These are phyloP conservation scores for Caenorhabditis inopinata DNA, from an alignment of 1,140 invertebrate species.

Conservation along the genomic window DNA sequence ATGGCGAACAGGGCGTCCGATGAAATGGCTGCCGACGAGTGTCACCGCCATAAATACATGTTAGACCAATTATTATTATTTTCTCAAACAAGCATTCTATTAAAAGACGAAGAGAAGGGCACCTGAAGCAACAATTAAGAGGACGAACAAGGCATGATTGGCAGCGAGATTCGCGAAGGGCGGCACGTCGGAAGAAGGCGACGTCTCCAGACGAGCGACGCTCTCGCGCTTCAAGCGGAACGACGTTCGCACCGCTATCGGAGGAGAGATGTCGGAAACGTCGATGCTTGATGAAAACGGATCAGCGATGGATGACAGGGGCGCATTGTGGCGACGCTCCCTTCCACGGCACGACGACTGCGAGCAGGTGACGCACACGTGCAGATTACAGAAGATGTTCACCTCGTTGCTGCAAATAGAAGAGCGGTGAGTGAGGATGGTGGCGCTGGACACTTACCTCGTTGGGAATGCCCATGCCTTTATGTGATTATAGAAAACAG, in stretches of 20 bases:
- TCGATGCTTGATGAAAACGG: neutral
- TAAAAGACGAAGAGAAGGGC: neutral
- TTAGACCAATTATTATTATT: neutral
- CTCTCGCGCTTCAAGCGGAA: slow-evolving; percentile 36
- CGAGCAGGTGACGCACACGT: slow-evolving; percentile 40
- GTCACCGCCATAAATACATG: neutral
- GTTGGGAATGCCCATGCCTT: slow-evolving; percentile 66
- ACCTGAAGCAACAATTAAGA: slow-evolving; percentile 24
- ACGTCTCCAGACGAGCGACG: neutral
- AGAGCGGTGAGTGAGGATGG: neutral
- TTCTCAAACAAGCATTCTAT: neutral
- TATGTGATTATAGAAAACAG: slow-evolving; percentile 61
- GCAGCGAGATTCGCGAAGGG: neutral
- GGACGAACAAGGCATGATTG: neutral
- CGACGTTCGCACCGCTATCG: slow-evolving; percentile 29
- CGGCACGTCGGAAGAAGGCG: neutral
- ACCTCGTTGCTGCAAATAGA: slow-evolving; percentile 52
- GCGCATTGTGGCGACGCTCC: neutral
- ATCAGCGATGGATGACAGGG: neutral
- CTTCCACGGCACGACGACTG: slow-evolving; percentile 15
- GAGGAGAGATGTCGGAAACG: neutral
- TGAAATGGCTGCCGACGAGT: too few species aligned
- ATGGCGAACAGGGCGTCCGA: too few species aligned
- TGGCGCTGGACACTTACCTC: slow-evolving; percentile 45
- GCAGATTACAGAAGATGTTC: slow-evolving; percentile 54